Base-by-base conservation (phyloP, 2,888 invertebrate species). In the Cancer borealis region DNA sequence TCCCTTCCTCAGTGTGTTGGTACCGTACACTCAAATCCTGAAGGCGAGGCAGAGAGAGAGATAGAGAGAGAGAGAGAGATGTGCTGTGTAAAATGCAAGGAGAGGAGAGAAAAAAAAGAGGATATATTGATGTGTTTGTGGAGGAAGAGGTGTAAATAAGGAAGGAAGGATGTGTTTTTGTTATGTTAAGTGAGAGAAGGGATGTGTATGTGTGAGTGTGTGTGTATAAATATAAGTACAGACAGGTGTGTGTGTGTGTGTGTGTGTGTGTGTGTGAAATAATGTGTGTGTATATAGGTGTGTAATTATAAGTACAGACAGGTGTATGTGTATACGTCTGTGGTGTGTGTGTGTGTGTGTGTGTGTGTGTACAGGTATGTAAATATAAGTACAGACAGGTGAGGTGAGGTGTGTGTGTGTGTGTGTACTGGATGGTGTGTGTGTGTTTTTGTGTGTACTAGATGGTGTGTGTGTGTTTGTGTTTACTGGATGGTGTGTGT, bases 1-100 rank as follows among this genome's bases (percentile, higher is more conserved):
- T 39, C 47, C 84, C 93, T 30, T 93, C 93, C 39, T 60, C 46
- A 10, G 90, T 84, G 30, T n/a, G 49, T 26, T 93, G 93, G 84
- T 84, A 93, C 45, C 93, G 73, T 17, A 90, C n/a, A 21, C 93
- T 91, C 91, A 93, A 17, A 26, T n/a, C 91, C 93, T 93, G 88
- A 73, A n/a, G 91, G 66, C 8, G 12, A 60, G 45, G n/a, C 10
- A 21, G 1, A 17, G 26, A 54, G 5, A 91, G 5, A 54, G 30
- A 12, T 0, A 54, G 54, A 54, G 12, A 54, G 14, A 54, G 3
- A 39, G 39, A 39, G 39, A 39, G 39, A 39, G 0, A 39, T 39
- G 39, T 39, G 39, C 39, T 39, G 39, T 39, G 39, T 39, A 39
- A 39, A 39, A 39, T 39, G 39, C 39, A 39, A 39, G 39, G 39